phyloP scores from a whole-genome alignment of 2,797 vertebrate species.

The Parambassis ranga region DNA sequence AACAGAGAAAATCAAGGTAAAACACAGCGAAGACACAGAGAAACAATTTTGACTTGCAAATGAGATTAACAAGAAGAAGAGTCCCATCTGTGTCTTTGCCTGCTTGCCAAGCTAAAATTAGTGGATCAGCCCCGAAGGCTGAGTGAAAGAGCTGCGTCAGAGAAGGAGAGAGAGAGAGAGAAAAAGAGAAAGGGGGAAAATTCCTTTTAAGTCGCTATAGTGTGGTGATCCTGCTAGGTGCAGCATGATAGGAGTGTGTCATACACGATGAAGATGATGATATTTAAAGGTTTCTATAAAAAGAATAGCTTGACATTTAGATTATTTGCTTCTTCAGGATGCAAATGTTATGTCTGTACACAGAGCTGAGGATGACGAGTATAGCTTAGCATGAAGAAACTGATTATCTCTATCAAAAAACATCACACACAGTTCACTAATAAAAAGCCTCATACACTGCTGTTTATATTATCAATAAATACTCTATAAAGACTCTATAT shows the following conservation, averaged over 20 bases:
- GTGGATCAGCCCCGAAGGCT: constrained; percentile 55
- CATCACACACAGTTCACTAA: no score
- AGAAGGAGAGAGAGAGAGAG: constrained; percentile 3
- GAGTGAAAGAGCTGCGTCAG: constrained; percentile 68
- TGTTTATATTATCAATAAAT: no score
- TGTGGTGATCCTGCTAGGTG: no score
- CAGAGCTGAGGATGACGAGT: not conserved
- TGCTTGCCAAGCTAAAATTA: constrained; percentile 66
- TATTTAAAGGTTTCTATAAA: not conserved
- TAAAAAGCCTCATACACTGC: no score
- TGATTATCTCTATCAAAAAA: not conserved
- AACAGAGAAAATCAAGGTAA: not conserved
- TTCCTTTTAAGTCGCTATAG: not conserved
- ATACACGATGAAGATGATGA: not conserved
- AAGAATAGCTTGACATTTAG: not conserved
- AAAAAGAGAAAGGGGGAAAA: not conserved
- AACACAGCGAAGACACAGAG: constrained; percentile 18
- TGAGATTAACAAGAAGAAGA: constrained; percentile 66
- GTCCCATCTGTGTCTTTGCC: constrained; percentile 69
- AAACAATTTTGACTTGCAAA: constrained; percentile 62
- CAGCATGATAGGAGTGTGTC: not conserved
- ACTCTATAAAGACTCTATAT: no score
- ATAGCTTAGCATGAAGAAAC: constrained; percentile 6
- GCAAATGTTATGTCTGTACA: not conserved
- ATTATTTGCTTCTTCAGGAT: not conserved